Percentiles rank a stretch among this genome's conserved stretches.
Evolutionary conservation across 2,888 invertebrate genomes (phyloP).

Genomic region (Agonopterix heracliana): DNA sequence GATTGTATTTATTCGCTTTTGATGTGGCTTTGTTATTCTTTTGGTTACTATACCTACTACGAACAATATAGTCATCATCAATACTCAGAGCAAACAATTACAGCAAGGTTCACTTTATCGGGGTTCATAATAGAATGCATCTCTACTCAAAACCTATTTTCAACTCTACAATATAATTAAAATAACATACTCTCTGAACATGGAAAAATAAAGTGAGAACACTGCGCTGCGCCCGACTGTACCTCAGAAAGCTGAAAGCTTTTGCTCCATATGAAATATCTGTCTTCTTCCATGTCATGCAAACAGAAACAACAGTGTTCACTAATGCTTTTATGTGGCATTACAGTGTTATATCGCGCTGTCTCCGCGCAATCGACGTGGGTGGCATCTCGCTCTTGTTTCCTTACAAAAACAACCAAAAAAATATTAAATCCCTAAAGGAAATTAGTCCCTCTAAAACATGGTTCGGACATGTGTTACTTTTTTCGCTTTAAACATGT

Average conservation of each 20-base stretch:
- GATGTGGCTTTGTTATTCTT: no score
- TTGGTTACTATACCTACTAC: no score
- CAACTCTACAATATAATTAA: no score
- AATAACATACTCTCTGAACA: no score
- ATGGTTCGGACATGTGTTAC: conserved; percentile 70
- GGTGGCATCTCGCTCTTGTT: conserved; percentile 56
- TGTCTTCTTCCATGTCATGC: conserved; percentile 17
- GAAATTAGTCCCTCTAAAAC: conserved; percentile 75
- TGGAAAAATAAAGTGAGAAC: no score
- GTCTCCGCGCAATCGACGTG: conserved; percentile 52
- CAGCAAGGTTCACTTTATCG: no score
- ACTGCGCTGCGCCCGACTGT: not conserved
- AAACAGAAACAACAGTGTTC: conserved; percentile 22
- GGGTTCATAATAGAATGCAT: no score
- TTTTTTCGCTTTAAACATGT: conserved; percentile 71
- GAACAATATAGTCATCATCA: no score
- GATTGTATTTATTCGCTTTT: no score
- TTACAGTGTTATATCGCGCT: conserved; percentile 29
- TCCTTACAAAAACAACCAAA: conserved; percentile 51
- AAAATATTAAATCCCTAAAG: conserved; percentile 55
- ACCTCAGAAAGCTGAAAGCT: not conserved
- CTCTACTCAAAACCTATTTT: no score
- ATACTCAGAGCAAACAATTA: no score
- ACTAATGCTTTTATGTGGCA: conserved; percentile 37
- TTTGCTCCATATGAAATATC: conserved; percentile 7